Percentiles rank a stretch among this genome's conserved stretches.
Evolutionary conservation across 2,797 vertebrate species (phyloP).

Genomic region (Poeciliopsis gracilis): DNA sequence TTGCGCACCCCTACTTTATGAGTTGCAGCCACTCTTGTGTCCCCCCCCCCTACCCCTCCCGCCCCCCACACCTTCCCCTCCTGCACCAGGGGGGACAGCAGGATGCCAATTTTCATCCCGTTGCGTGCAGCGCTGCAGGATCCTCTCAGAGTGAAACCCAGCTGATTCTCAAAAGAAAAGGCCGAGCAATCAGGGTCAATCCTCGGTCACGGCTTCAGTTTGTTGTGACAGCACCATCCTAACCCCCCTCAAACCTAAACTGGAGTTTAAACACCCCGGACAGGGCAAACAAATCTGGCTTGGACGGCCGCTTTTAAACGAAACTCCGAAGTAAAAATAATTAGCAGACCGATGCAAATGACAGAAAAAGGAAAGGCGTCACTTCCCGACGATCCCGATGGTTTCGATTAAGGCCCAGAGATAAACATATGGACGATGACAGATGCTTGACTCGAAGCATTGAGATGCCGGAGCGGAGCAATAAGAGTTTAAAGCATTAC

Average conservation of each 20-base stretch:
- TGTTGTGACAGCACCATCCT: slow-evolving; percentile 70
- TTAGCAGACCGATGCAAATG: background rate
- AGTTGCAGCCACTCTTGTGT: background rate
- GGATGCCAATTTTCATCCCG: no score
- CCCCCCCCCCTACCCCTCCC: background rate
- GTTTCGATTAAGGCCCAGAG: slow-evolving; percentile 58
- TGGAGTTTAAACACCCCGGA: slow-evolving; percentile 60
- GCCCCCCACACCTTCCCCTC: background rate
- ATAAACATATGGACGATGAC: slow-evolving; percentile 68
- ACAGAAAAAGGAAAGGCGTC: slow-evolving; percentile 1
- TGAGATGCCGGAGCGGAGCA: slow-evolving; percentile 38
- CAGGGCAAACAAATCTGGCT: slow-evolving; percentile 55
- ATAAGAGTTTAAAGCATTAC: slow-evolving; percentile 38
- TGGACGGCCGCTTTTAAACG: slow-evolving; percentile 33
- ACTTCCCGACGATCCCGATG: slow-evolving; percentile 40
- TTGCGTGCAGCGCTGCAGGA: slow-evolving; percentile 14
- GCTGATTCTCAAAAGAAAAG: slow-evolving; percentile 50
- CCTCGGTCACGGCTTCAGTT: slow-evolving; percentile 64
- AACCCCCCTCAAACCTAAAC: slow-evolving; percentile 47
- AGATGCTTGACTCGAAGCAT: slow-evolving; percentile 64
- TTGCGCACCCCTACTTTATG: background rate
- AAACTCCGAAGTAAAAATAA: slow-evolving; percentile 22
- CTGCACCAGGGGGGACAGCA: no score
- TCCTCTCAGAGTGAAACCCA: slow-evolving; percentile 41
- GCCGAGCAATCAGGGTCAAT: slow-evolving; percentile 54